phyloP scores from a whole-genome alignment of 2,797 vertebrate genomes.

The Odontamblyopus lacepedii region DNA sequence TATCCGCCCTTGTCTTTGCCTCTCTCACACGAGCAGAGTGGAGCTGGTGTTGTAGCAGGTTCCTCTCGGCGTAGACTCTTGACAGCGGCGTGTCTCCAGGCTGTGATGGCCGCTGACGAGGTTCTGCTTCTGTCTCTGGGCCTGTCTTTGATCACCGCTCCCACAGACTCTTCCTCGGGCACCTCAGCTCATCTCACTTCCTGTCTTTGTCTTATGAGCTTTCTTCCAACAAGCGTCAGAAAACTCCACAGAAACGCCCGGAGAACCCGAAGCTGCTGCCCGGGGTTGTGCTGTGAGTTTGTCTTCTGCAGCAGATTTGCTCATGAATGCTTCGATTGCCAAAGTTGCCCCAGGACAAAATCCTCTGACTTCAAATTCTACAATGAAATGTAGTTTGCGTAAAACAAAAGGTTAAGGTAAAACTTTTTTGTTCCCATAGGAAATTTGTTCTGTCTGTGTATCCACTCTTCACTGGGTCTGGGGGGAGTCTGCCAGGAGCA shows the following conservation, averaged over 20 bases:
- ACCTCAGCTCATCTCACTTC: slow-evolving; percentile 76
- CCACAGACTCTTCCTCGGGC: slow-evolving; percentile 81
- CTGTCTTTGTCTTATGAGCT: slow-evolving; percentile 78
- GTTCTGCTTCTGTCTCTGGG: slow-evolving; percentile 82
- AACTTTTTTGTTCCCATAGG: slow-evolving; percentile 6
- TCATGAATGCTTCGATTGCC: slow-evolving; percentile 75
- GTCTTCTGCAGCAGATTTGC: slow-evolving; percentile 63
- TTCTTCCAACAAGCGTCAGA: slow-evolving; percentile 72
- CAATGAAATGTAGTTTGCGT: slow-evolving; percentile 30
- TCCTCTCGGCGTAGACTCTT: slow-evolving; percentile 9
- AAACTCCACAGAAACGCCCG: slow-evolving; percentile 70
- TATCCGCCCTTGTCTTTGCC: neutral
- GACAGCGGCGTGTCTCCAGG: slow-evolving; percentile 62
- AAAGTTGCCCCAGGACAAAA: slow-evolving; percentile 48
- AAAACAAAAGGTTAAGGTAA: slow-evolving; percentile 9
- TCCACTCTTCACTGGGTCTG: neutral
- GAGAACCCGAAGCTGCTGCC: slow-evolving; percentile 69
- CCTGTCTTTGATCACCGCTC: slow-evolving; percentile 82
- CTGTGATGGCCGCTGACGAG: slow-evolving; percentile 75
- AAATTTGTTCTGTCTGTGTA: slow-evolving; percentile 23
- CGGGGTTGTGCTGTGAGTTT: slow-evolving; percentile 70
- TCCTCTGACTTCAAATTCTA: slow-evolving; percentile 43
- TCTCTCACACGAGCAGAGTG: neutral
- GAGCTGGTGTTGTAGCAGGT: neutral
- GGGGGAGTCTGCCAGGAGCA: neutral